These are phyloP conservation scores for Grapholita molesta DNA, from an alignment of 1,140 invertebrate species.

Conservation along the genomic window DNA sequence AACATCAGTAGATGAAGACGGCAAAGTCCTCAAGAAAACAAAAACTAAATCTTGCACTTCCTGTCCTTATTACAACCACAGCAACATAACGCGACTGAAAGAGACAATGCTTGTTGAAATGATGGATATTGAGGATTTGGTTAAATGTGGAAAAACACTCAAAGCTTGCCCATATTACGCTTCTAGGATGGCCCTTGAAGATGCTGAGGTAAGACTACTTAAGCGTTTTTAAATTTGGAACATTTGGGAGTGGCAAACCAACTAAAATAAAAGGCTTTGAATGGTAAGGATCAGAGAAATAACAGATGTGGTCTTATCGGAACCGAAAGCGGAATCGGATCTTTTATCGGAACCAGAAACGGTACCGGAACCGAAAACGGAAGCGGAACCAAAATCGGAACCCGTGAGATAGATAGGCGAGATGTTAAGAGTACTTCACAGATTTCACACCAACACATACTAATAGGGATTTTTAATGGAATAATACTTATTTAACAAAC, in stretches of 20 bases:
- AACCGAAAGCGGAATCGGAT: too few species aligned
- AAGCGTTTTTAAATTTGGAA: conserved; percentile 20
- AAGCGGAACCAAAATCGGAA: too few species aligned
- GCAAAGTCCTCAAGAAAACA: conserved; percentile 81
- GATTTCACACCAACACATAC: too few species aligned
- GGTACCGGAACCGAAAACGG: too few species aligned
- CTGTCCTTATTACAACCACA: conserved; percentile 85
- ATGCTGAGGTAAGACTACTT: conserved; percentile 82
- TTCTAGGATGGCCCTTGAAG: conserved; percentile 86
- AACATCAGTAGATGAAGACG: conserved; percentile 79
- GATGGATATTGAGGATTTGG: conserved; percentile 93
- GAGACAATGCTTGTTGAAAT: conserved; percentile 85
- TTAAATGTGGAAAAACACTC: conserved; percentile 82
- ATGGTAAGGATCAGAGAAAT: too few species aligned
- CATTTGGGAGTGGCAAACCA: conserved; percentile 19
- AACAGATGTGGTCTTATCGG: too few species aligned
- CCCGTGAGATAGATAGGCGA: too few species aligned
- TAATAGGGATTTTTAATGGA: too few species aligned
- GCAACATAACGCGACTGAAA: conserved; percentile 82
- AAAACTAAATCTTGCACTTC: conserved; percentile 76
- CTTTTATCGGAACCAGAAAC: too few species aligned
- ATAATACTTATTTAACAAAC: too few species aligned
- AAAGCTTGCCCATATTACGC: conserved; percentile 96
- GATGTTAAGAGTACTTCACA: too few species aligned
- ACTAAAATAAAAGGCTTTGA: too few species aligned